phyloP scores from a whole-genome alignment of 2,113 vertebrate genomes.

The Crotalus helleri region DNA sequence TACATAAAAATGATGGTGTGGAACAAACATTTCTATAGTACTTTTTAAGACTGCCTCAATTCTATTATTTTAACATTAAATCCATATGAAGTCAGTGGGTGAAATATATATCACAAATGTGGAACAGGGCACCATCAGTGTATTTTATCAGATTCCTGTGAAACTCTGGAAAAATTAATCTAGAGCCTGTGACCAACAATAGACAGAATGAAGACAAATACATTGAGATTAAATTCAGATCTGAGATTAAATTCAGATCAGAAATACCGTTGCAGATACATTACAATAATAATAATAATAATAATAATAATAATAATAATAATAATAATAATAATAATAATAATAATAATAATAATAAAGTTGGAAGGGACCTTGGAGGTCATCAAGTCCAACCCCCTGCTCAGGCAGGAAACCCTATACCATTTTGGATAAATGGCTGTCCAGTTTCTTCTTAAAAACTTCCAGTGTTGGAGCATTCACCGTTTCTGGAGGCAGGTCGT shows the following conservation, averaged over 20 bases:
- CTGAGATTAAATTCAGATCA: background rate
- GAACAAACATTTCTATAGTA: background rate
- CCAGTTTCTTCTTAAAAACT: too few species aligned
- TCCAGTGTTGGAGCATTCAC: too few species aligned
- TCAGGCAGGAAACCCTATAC: too few species aligned
- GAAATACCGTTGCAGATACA: background rate
- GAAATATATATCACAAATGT: background rate
- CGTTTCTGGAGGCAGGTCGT: too few species aligned
- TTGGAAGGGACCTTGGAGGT: too few species aligned
- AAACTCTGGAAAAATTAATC: background rate
- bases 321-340: too few species aligned
- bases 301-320: too few species aligned
- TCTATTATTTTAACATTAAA: background rate
- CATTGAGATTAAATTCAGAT: background rate
- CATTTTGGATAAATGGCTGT: too few species aligned
- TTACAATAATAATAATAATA: background rate
- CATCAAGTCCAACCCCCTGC: too few species aligned
- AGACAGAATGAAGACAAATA: background rate
- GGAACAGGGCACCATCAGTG: background rate
- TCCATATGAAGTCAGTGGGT: background rate
- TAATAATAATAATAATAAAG: too few species aligned
- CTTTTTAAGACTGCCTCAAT: too few species aligned
- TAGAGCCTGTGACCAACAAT: background rate
- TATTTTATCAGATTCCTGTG: background rate
- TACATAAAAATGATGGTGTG: background rate